These are phyloP conservation scores for Malurus splendens DNA, from an alignment of 2,797 vertebrate genomes.

Conservation along the genomic window DNA sequence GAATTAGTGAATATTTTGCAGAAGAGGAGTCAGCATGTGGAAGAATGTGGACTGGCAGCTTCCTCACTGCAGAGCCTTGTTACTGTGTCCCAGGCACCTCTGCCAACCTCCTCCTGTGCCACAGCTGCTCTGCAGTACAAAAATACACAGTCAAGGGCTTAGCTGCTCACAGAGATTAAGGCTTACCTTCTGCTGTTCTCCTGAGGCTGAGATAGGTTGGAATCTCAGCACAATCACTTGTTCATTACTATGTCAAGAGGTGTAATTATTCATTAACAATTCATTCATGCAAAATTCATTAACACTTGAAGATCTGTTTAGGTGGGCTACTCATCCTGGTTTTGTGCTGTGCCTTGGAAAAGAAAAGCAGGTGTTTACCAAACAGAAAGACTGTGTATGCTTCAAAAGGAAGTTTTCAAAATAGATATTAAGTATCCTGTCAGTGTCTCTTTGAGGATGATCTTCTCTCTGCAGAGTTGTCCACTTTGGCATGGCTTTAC, in stretches of 20 bases:
- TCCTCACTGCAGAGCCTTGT: accelerated
- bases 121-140: background rate
- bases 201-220: background rate
- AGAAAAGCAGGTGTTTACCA: background rate
- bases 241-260: background rate
- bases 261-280: background rate
- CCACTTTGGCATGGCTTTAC: background rate
- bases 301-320: background rate
- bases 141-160: background rate
- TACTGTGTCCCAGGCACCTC: background rate
- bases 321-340: background rate
- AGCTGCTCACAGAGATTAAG: background rate
- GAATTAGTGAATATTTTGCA: background rate
- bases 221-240: background rate
- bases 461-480: background rate
- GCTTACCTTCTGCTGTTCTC: background rate
- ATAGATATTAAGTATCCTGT: background rate
- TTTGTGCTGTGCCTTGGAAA: background rate
- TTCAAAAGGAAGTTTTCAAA: background rate
- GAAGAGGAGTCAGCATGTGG: background rate
- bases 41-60: background rate
- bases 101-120: background rate
- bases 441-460: background rate
- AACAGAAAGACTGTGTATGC: background rate
- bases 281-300: background rate